phyloP scores from a whole-genome alignment of 30 jellyfish, hydroid and myxozoan genomes.

The Pelagia noctiluca region DNA sequence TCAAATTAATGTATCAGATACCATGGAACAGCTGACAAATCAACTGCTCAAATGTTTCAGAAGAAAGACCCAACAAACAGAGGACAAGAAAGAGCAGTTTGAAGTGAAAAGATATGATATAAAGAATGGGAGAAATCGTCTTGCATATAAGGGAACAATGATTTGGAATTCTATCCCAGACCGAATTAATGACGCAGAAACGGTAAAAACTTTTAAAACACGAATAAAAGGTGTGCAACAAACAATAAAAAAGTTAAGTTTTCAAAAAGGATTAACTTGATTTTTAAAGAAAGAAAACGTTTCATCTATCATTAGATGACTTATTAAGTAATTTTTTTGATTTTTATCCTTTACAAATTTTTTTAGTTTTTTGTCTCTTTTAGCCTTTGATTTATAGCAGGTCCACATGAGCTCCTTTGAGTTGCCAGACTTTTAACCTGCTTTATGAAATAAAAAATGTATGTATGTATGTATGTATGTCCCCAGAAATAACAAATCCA shows the following conservation, averaged over 20 bases:
- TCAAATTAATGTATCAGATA: conserved; percentile 35
- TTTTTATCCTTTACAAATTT: too few species aligned
- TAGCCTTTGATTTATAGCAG: too few species aligned
- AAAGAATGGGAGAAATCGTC: conserved; percentile 28
- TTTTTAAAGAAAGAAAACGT: too few species aligned
- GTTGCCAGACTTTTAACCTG: too few species aligned
- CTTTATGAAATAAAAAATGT: too few species aligned
- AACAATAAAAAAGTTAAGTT: conserved; percentile 22
- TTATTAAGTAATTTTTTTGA: too few species aligned
- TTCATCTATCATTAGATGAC: too few species aligned
- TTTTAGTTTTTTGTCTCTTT: too few species aligned
- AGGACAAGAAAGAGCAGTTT: conserved; percentile 62
- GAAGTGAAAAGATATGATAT: conserved; percentile 64
- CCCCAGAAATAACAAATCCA: too few species aligned
- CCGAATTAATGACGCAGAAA: conserved; percentile 47
- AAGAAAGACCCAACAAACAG: conserved; percentile 63
- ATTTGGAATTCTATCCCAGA: conserved; percentile 34
- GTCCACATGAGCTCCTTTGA: too few species aligned
- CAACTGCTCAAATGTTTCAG: conserved; percentile 58
- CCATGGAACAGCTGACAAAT: conserved; percentile 58
- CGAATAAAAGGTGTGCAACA: conserved; percentile 34
- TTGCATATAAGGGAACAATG: conserved; percentile 22
- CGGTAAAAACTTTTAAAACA: conserved; percentile 27
- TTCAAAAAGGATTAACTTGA: too few species aligned
- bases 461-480: too few species aligned